These are phyloP conservation scores for Mormyrops attenuatus DNA, from an alignment of 2,797 vertebrate genomes.

Conservation along the genomic window DNA sequence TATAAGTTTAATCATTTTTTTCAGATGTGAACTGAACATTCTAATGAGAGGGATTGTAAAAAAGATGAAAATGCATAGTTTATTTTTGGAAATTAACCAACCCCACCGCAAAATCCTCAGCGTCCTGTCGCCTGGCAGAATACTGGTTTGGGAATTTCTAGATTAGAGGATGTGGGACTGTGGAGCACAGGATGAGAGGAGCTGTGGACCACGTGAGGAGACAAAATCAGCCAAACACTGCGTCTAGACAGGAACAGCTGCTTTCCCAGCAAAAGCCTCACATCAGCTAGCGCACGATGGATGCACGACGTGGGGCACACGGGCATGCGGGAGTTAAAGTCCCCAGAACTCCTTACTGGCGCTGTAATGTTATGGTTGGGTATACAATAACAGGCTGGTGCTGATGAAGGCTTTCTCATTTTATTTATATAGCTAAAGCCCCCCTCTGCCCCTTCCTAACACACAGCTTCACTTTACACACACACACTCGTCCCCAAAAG, in stretches of 20 bases:
- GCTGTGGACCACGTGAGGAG: constrained; percentile 29
- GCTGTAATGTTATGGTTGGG: constrained; percentile 27
- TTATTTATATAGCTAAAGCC: constrained; percentile 24
- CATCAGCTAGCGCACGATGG: constrained; percentile 31
- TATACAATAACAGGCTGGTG: constrained; percentile 27
- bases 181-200: constrained; percentile 16
- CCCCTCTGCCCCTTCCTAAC: constrained; percentile 20
- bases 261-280: constrained; percentile 46
- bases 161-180: not conserved
- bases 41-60: not conserved
- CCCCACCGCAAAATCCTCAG: not conserved
- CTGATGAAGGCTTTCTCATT: constrained; percentile 19
- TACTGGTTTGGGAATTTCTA: not conserved
- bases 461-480: constrained; percentile 29
- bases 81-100: not conserved
- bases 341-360: not conserved
- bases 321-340: constrained; percentile 23
- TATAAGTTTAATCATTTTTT: not conserved
- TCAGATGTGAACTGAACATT: not conserved
- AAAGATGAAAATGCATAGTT: not conserved
- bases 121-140: not conserved
- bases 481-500: constrained; percentile 35
- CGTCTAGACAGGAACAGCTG: constrained; percentile 53
- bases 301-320: constrained; percentile 29
- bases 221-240: constrained; percentile 39